A percentile compares a stretch with the other conserved stretches of the same genome.
Evolutionary conservation across 1,140 invertebrate species (phyloP).

Genomic region (Lucilia sericata): DNA sequence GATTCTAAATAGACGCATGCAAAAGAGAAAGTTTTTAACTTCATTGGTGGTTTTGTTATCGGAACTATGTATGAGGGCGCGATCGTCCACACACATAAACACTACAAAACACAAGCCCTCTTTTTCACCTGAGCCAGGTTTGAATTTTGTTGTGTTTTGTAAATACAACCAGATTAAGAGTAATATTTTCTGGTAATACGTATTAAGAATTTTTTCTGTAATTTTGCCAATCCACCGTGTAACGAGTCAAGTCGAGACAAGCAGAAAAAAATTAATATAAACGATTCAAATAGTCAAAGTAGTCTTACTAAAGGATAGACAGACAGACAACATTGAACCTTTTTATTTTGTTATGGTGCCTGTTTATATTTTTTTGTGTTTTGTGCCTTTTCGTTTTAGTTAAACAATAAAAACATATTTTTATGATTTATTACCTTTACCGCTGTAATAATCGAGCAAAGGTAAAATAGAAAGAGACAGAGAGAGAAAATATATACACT

Average conservation of each 20-base stretch:
- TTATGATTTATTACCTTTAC: conserved; percentile 64
- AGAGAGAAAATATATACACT: not conserved
- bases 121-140: conserved; percentile 1
- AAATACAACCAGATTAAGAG: not conserved
- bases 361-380: not conserved
- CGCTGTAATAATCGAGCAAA: conserved; percentile 60
- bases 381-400: conserved; percentile 1
- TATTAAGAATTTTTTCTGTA: not conserved
- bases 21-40: conserved; percentile 64
- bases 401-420: conserved; percentile 57
- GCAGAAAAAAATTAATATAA: not conserved
- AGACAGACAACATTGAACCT: not conserved
- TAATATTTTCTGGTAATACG: not conserved
- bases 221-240: conserved; percentile 57
- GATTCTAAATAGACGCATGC: not conserved
- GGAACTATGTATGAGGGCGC: conserved; percentile 61
- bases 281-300: not conserved
- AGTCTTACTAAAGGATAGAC: not conserved
- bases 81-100: conserved; percentile 50
- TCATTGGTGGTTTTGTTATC: conserved; percentile 65
- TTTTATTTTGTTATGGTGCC: conserved; percentile 5
- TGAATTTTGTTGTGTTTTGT: not conserved
- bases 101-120: not conserved
- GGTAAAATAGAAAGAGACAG: not conserved
- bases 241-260: conserved; percentile 52